Evolutionary conservation across 2,113 vertebrate genomes (phyloP), one percentile per base, ranked within the genome.

Genomic region (Eptatretus burgeri): DNA sequence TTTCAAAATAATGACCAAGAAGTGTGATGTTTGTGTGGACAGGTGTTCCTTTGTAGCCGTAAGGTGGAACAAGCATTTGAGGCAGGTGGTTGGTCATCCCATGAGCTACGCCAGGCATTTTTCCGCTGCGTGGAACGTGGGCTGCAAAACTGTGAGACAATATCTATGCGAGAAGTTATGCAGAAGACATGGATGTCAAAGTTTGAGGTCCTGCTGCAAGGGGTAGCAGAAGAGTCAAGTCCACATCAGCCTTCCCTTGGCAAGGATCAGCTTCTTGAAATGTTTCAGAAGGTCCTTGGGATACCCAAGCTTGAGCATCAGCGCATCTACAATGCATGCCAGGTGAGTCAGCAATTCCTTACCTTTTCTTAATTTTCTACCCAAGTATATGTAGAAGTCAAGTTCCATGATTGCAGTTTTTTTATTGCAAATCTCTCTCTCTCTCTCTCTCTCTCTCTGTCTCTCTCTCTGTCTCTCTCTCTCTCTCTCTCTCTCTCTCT

Each of bases 161-260:
- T 41, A 7, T 41, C 3, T 41, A 7, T 3, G 27, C 27, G 27
- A 41, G 91, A 94, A 75, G 94, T 87, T 0, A 87, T 98, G 62
- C 72, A 94, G 64, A 93, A 83, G 71, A 91, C 89, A 52, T 98
- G 91, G 91, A 85, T 98, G 56, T 81, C 86, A 66, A 95, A 98
- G 66, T 98, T 83, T 0, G 91, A 98, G 71, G 93, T 98, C 72
- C 20, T 60, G n/a, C n/a, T 60, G 56, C n/a, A 20, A 3, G 85
- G 93, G 60, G 87, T 94, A 69, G 87, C 94, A 68, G 67, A 81
- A 51, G 76, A 81, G 56, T 12, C 56, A 2, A 17, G 10, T n/a
- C n/a, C 56, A 60, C 56, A 20, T 0, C 88, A 95, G 74, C 82
- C 95, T 51, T 94, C 95, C 74, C 79, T 95, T 69, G 93, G 89